A percentile compares a stretch with the other conserved stretches of the same genome.
Conservation (phyloP, 2,888 invertebrate species). For the Kryphioiulus occultus region DNA sequence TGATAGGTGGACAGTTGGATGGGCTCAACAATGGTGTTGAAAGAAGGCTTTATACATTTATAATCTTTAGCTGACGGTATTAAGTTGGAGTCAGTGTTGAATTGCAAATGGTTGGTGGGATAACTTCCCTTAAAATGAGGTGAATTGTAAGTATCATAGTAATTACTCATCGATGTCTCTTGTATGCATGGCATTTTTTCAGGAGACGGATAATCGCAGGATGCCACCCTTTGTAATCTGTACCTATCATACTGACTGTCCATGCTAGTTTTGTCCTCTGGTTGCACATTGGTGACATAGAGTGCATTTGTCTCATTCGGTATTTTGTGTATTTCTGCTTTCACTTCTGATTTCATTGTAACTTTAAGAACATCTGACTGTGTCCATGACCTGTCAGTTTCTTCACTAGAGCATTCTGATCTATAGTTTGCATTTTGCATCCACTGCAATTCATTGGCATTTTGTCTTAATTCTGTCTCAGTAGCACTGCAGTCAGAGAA, state of each 20-base stretch:
- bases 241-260: not conserved
- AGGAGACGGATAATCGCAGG: not conserved
- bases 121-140: too few species aligned
- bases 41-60: too few species aligned
- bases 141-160: too few species aligned
- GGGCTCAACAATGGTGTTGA: too few species aligned
- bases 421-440: not conserved
- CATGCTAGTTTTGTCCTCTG: not conserved
- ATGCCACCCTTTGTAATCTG: not conserved
- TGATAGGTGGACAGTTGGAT: too few species aligned
- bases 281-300: not conserved
- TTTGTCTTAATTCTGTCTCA: not conserved
- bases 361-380: slow-evolving; percentile 1
- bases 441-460: not conserved
- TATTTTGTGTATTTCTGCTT: slow-evolving; percentile 47
- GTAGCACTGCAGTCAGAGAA: slow-evolving; percentile 51
- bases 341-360: slow-evolving; percentile 37
- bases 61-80: too few species aligned
- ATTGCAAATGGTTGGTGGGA: too few species aligned
- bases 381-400: slow-evolving; percentile 50
- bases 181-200: too few species aligned
- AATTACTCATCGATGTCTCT: too few species aligned
- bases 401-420: slow-evolving; percentile 49
- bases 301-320: not conserved
- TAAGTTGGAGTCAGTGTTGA: too few species aligned